Conservation (phyloP, 1,140 invertebrate species). For the Forficula auricularia region DNA sequence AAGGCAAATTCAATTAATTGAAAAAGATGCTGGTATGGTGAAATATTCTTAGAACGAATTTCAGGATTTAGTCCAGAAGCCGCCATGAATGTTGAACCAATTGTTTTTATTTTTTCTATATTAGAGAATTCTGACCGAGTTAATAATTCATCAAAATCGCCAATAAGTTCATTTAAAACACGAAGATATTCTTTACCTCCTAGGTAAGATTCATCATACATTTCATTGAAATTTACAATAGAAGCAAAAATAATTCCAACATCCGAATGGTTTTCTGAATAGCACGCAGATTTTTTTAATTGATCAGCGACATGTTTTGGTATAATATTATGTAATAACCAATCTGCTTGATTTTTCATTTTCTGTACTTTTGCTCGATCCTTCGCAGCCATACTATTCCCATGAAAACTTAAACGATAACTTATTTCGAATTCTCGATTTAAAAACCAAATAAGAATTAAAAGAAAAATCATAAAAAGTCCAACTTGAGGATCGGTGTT, state of each 20-base stretch:
- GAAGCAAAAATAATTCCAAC: conserved; percentile 89
- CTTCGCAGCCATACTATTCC: conserved; percentile 70
- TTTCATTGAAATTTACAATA: conserved; percentile 89
- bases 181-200: conserved; percentile 82
- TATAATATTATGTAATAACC: conserved; percentile 90
- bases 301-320: conserved; percentile 85
- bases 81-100: conserved; percentile 94
- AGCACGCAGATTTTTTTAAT: conserved; percentile 80
- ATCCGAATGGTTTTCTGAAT: conserved; percentile 85
- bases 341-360: conserved; percentile 88
- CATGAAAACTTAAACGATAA: conserved; percentile 81
- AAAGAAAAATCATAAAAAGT: conserved; percentile 40
- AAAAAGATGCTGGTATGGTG: conserved; percentile 61
- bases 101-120: conserved; percentile 96
- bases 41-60: conserved; percentile 31
- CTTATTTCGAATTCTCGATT: conserved; percentile 91
- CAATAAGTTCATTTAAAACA: conserved; percentile 86
- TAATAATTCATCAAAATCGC: conserved; percentile 86
- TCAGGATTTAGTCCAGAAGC: conserved; percentile 80
- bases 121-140: conserved; percentile 63
- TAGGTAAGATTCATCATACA: conserved; percentile 89
- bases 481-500: neutral
- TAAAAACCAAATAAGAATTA: conserved; percentile 75
- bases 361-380: conserved; percentile 68
- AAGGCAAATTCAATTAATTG: conserved; percentile 76